These are phyloP conservation scores for Cetoscarus ocellatus DNA, from an alignment of 2,797 vertebrate species.

Conservation along the genomic window DNA sequence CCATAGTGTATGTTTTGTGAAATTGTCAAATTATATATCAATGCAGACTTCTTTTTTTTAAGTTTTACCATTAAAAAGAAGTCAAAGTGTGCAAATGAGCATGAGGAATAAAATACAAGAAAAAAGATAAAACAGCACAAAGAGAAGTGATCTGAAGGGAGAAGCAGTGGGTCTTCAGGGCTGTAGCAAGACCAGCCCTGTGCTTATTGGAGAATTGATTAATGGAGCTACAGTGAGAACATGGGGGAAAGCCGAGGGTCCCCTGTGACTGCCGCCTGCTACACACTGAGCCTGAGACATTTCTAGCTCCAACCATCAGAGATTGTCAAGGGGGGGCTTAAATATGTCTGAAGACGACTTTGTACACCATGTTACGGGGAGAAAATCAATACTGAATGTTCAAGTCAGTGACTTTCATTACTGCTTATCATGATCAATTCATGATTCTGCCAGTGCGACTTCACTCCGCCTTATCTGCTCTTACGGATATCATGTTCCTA, in stretches of 20 bases:
- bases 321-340: conserved; percentile 42
- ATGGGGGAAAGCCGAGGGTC: conserved; percentile 35
- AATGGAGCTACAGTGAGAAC: conserved; percentile 46
- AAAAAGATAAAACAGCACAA: neutral
- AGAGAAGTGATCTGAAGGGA: neutral
- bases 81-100: neutral
- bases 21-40: neutral
- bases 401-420: conserved; percentile 41
- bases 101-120: neutral
- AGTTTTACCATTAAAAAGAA: conserved; percentile 24
- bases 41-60: neutral
- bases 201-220: conserved; percentile 62
- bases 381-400: conserved; percentile 58
- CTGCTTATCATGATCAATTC: conserved; percentile 48
- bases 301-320: conserved; percentile 21
- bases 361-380: conserved; percentile 40
- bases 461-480: neutral
- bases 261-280: conserved; percentile 28
- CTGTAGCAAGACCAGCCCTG: neutral
- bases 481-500: conserved; percentile 9
- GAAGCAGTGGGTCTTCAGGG: conserved; percentile 1
- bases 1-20: no score
- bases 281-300: conserved; percentile 14
- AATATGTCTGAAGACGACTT: conserved; percentile 30
- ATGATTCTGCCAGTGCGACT: conserved; percentile 2